phyloP scores from a whole-genome alignment of 1,140 invertebrate species.

The Tetranychus cinnabarinus region DNA sequence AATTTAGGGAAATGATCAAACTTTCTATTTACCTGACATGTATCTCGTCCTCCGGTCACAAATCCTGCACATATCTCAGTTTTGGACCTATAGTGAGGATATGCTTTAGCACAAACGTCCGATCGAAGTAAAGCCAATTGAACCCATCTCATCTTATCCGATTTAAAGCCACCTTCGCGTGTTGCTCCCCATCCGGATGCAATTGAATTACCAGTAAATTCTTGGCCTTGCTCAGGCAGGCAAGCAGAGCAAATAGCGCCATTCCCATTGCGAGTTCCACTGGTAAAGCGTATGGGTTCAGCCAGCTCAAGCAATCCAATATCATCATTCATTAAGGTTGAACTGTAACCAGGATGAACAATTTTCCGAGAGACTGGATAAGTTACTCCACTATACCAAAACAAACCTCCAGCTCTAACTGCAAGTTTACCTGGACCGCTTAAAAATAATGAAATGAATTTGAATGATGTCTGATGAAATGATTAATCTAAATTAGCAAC shows the following conservation, averaged over 20 bases:
- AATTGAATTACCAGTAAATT: neutral
- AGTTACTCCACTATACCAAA: neutral
- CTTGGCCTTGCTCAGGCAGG: neutral
- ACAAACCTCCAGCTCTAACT: neutral
- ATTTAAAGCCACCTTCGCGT: neutral
- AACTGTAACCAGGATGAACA: neutral
- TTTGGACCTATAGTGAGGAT: neutral
- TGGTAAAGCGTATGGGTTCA: neutral
- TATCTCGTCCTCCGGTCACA: conserved; percentile 15
- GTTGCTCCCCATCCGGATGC: neutral
- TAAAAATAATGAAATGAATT: too few species aligned
- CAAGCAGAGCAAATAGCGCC: neutral
- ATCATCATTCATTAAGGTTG: neutral
- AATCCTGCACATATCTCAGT: conserved; percentile 19
- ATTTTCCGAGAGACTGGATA: neutral
- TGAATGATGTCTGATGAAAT: too few species aligned
- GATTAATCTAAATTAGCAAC: too few species aligned
- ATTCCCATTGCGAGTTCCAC: neutral
- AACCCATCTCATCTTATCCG: neutral
- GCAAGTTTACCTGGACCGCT: neutral
- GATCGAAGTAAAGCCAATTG: neutral
- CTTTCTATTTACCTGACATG: conserved; percentile 12
- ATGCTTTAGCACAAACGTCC: neutral
- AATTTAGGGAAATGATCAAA: neutral
- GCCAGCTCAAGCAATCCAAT: neutral